phyloP scores from a whole-genome alignment of 2,888 invertebrate genomes.

The Luperina testacea region DNA sequence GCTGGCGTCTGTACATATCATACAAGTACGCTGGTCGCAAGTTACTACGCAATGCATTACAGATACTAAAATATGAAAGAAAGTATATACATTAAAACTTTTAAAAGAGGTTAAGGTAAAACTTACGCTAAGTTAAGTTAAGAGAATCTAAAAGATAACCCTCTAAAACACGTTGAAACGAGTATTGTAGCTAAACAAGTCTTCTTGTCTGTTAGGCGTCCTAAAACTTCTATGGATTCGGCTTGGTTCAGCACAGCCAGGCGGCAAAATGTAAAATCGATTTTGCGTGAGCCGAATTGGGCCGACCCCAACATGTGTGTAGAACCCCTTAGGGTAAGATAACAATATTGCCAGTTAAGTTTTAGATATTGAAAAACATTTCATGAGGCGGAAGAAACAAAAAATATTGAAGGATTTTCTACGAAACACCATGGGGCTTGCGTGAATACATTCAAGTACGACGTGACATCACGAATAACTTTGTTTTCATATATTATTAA shows the following conservation, averaged over 20 bases:
- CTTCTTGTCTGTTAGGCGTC: neutral
- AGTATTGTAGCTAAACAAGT: neutral
- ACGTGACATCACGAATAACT: conserved; percentile 6
- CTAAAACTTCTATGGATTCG: neutral
- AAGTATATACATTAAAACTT: neutral
- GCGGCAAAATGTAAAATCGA: neutral
- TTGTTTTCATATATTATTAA: conserved; percentile 9
- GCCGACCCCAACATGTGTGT: neutral
- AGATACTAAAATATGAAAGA: neutral
- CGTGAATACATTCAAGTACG: conserved; percentile 8
- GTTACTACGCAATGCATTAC: neutral
- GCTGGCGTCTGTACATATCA: too few relatives aligned
- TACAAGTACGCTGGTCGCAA: neutral
- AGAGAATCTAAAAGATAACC: neutral
- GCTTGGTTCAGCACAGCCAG: neutral
- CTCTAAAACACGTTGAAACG: neutral
- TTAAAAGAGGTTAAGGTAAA: neutral
- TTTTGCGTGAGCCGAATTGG: neutral
- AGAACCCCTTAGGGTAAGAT: neutral
- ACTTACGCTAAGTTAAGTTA: neutral
- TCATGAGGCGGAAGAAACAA: neutral
- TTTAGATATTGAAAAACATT: neutral
- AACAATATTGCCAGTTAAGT: neutral
- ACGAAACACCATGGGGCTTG: conserved; percentile 1
- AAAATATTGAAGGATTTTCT: neutral